Evolutionary conservation across 2,888 invertebrate genomes (phyloP).

Genomic region (Thera britannica): DNA sequence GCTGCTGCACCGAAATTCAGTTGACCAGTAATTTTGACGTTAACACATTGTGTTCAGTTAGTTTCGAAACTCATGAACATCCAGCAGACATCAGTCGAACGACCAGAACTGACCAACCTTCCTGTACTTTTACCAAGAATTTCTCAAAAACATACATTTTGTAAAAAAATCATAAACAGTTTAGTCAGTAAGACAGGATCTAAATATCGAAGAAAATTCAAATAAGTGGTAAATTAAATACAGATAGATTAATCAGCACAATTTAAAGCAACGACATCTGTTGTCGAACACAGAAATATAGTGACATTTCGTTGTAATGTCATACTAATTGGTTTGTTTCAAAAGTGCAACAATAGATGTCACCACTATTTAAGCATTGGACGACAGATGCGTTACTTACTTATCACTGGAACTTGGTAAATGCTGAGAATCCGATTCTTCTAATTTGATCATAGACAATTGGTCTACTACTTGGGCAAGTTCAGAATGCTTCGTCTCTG

Average conservation of each 20-base stretch:
- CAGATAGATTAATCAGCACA: conserved; percentile 16
- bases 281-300: conserved; percentile 41
- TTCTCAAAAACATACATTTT: neutral
- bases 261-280: conserved; percentile 42
- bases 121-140: conserved; percentile 9
- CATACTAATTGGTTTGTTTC: conserved; percentile 1
- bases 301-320: conserved; percentile 34
- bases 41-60: neutral
- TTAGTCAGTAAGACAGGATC: too few relatives aligned
- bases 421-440: conserved; percentile 23
- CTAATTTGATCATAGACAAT: conserved; percentile 12
- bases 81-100: conserved; percentile 24
- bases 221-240: conserved; percentile 10
- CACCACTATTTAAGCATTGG: conserved; percentile 38
- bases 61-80: conserved; percentile 14
- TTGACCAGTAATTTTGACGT: conserved; percentile 14
- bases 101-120: conserved; percentile 21
- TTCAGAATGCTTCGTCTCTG: conserved; percentile 11
- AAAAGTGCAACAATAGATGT: conserved; percentile 39
- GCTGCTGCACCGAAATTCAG: conserved; percentile 28
- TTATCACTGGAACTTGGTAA: conserved; percentile 34
- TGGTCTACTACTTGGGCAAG: conserved; percentile 6
- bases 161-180: neutral
- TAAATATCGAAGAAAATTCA: neutral
- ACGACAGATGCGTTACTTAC: conserved; percentile 46